Conservation (phyloP, 2,797 vertebrate species). For the Periparus ater region DNA sequence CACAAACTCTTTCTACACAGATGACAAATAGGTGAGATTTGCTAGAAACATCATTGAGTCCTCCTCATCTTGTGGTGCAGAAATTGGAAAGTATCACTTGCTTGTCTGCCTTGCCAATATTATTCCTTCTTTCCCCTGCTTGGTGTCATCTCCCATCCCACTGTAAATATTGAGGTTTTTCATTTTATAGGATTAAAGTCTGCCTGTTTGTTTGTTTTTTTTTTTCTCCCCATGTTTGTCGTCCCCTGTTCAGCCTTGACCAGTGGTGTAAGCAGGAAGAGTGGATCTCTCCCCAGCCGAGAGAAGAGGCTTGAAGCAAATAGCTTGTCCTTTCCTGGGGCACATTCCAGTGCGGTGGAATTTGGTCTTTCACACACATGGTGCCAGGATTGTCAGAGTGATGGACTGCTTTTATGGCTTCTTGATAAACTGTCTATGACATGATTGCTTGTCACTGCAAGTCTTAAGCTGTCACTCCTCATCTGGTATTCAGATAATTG, state of each 20-base stretch:
- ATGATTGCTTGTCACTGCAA: not conserved
- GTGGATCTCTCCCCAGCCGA: not conserved
- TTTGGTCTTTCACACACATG: not conserved
- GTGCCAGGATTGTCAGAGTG: not conserved
- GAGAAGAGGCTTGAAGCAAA: not conserved
- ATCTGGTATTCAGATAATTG: not conserved
- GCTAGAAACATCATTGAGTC: not conserved
- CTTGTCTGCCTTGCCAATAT: not conserved
- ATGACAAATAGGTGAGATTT: not conserved
- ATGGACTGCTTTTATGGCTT: not conserved
- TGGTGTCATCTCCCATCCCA: not conserved
- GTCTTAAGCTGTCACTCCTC: not conserved
- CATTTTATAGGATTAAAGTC: not conserved
- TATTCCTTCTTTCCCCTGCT: not conserved
- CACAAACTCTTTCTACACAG: not conserved
- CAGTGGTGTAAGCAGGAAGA: not conserved
- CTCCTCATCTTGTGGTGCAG: not conserved
- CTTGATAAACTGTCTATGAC: not conserved
- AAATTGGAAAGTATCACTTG: not conserved
- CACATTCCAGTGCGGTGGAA: not conserved
- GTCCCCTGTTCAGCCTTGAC: not conserved
- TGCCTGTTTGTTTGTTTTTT: not conserved
- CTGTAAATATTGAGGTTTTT: not conserved
- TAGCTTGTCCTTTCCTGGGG: not conserved
- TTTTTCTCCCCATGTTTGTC: not conserved